Evolutionary conservation across 2,888 invertebrate species (phyloP), one percentile per base, ranked within the genome.

Genomic region (Petrolisthes manimaculis): DNA sequence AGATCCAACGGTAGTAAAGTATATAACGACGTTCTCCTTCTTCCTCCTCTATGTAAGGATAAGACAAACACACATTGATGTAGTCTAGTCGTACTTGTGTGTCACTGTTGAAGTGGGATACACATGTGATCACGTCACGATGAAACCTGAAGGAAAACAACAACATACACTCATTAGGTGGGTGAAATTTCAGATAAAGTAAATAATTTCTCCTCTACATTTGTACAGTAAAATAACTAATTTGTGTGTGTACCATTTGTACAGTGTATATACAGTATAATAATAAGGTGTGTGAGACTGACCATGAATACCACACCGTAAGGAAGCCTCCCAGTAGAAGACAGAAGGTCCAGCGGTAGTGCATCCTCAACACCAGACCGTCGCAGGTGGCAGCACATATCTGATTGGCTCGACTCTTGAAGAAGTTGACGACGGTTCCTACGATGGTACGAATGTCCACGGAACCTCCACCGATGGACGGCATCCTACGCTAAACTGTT

Each of bases 111-210:
- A 89, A 91, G 83, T 91, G 91, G 9, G 91, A 91, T 71, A 89
- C 91, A 54, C 91, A 91, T 21, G 91, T 89, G 84, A 91, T 91
- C 56, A 91, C 89, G 75, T 91, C 91, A 53, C 91, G 88, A 82
- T 91, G 82, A 81, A 89, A 89, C 90, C 90, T 90, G 90, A 4
- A 79, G 54, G 18, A n/a, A 12, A 61, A 61, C n/a, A 75, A 75
- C 37, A 37, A 37, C 37, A 37, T 37, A 37, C 37, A 37, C 37
- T 37, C 37, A 37, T 37, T 37, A 37, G n/a, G n/a, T n/a, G n/a
- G n/a, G n/a, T n/a, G n/a, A n/a, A 37, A 37, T 37, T 37, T 37
- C 37, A 37, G 37, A 2, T 1, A 37, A 37, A 37, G 37, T 37
- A 37, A 37, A 37, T 37, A 37, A 37, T 37, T 37, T 37, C 37